Percentiles rank a stretch among this genome's conserved stretches.
phyloP scores from a whole-genome alignment of 2,797 vertebrate species.

The Mastacembelus armatus region DNA sequence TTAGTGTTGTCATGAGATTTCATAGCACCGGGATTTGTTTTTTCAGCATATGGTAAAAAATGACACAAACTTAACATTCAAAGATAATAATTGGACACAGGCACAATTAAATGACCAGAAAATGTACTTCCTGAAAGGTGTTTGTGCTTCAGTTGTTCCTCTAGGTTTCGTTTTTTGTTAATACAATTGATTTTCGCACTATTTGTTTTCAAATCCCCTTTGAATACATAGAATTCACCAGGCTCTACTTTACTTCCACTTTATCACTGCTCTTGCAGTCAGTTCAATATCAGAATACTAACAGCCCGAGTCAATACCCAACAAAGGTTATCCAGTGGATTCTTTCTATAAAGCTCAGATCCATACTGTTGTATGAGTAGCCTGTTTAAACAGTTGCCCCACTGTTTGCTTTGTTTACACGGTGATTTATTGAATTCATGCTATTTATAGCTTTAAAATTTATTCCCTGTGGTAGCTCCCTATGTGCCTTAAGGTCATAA shows the following conservation, averaged over 20 bases:
- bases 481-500: conserved; percentile 3
- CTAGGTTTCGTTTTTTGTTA: not conserved
- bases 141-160: no score
- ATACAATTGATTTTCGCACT: not conserved
- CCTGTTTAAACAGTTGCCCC: conserved; percentile 35
- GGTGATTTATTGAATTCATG: conserved; percentile 20
- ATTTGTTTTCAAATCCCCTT: not conserved
- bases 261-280: conserved; percentile 33
- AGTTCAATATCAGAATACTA: conserved; percentile 38
- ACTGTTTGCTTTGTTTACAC: conserved; percentile 51
- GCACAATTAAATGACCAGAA: not conserved
- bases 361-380: conserved; percentile 45
- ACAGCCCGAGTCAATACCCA: conserved; percentile 51
- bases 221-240: conserved; percentile 12
- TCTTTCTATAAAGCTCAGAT: conserved; percentile 44
- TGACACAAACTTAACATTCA: no score
- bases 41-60: no score
- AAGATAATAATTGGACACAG: no score
- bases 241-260: conserved; percentile 9
- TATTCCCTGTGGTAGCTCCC: conserved; percentile 3
- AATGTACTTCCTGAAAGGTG: no score
- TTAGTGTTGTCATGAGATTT: no score
- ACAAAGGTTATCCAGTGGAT: conserved; percentile 50
- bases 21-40: no score
- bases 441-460: conserved; percentile 31